Evolutionary conservation across 2,888 invertebrate genomes (phyloP), one percentile per base, ranked within the genome.

Genomic region (Galerucella calmariensis): DNA sequence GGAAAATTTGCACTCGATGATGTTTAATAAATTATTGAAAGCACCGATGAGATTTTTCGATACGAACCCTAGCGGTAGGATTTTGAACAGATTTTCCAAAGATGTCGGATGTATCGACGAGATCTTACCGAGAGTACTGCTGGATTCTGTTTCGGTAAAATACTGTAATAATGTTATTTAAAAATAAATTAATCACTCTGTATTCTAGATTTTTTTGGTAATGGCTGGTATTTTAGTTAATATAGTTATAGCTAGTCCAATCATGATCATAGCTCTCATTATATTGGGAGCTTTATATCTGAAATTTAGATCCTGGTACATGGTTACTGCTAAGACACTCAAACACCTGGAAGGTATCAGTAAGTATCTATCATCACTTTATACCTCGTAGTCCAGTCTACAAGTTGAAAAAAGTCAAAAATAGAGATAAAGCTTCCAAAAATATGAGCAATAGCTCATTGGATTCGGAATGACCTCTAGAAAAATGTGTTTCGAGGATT

Each of bases 191-290:
- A 35, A 35, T 35, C 5, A 35, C 8, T 59, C 41, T 41, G 44
- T 58, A n/a, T 65, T 80, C 92, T 78, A 92, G 90, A 92, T 91
- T 83, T 84, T 90, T 79, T 89, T 93, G 86, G 91, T 94, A 72
- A 92, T 91, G 89, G 69, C 90, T 61, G 94, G 94, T 77, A 92
- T 94, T 75, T 86, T 95, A 66, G 87, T 91, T 14, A 92, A 94
- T 88, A 92, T 94, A 12, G 88, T 91, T 0, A 89, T 93, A 56
- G 90, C 93, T 63, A 93, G 91, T 84, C 92, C 92, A 58, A 91
- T 90, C 87, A 91, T 92, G 86, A 81, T 92, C 77, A 84, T 92
- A 66, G 90, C 91, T 0, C 91, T 92, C 53, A 81, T 90, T 0
- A 86, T 92, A 2, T 88, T 94, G 76, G 90, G 90, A 14, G 79